Conservation (phyloP, 2,888 invertebrate genomes). For the Dorcus parallelipipedus region DNA sequence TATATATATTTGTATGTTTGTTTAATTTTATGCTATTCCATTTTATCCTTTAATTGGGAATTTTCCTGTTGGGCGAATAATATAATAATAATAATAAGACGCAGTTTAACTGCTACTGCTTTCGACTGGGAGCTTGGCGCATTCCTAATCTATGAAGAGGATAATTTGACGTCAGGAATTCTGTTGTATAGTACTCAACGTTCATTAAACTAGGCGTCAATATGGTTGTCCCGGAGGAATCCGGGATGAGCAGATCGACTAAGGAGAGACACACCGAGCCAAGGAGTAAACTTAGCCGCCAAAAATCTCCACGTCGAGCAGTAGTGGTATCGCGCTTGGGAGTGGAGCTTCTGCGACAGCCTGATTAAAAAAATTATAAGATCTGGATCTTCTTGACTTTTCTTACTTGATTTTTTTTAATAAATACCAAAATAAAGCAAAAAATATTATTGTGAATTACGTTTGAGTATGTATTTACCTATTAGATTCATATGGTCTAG, state of each 20-base stretch:
- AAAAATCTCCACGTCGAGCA: conserved; percentile 98
- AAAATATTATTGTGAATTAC: no score
- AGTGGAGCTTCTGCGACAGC: conserved; percentile 88
- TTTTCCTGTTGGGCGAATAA: no score
- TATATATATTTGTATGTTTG: no score
- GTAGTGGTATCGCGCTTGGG: conserved; percentile 98
- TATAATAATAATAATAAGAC: no score
- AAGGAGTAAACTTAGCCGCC: conserved; percentile 99
- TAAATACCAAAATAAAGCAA: no score
- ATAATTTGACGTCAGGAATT: conserved; percentile 88
- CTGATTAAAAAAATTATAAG: conserved; percentile 75
- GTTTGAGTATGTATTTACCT: no score
- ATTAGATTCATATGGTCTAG: no score
- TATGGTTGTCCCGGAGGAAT: conserved; percentile 89
- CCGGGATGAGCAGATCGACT: conserved; percentile 80
- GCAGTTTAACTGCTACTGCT: no score
- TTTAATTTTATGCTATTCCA: no score
- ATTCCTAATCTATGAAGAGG: conserved; percentile 52
- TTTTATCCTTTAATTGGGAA: no score
- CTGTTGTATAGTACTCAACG: conserved; percentile 66
- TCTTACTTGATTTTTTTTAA: background rate
- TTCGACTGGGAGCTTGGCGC: no score
- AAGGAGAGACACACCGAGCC: conserved; percentile 98
- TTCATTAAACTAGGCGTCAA: conserved; percentile 96
- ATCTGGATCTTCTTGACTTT: conserved; percentile 60